Conservation (phyloP, 2,888 invertebrate genomes). For the Phanerotoma sp. region DNA sequence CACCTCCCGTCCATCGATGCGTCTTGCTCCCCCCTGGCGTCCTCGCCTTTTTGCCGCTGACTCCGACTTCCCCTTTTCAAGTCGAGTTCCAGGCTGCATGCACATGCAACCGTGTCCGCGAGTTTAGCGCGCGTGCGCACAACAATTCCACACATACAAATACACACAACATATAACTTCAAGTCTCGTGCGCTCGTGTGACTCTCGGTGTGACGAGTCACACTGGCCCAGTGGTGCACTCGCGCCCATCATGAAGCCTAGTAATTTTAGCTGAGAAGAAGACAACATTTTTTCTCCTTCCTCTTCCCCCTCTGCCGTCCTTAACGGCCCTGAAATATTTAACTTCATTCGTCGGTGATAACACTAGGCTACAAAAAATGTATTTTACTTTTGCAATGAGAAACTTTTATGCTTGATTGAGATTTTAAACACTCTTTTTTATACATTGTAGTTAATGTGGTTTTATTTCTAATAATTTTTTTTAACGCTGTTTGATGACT, state of each 20-base stretch:
- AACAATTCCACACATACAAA: slow-evolving; percentile 16
- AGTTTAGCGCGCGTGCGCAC: slow-evolving; percentile 18
- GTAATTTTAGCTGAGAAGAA: background rate
- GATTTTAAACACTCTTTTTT: too few relatives aligned
- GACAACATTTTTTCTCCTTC: too few relatives aligned
- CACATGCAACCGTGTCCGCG: slow-evolving; percentile 38
- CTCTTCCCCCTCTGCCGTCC: too few relatives aligned
- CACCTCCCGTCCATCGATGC: slow-evolving; percentile 53
- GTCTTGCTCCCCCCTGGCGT: slow-evolving; percentile 36
- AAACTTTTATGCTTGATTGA: too few relatives aligned
- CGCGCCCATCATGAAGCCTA: slow-evolving; percentile 1
- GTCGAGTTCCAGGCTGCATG: slow-evolving; percentile 34
- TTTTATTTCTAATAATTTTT: too few relatives aligned
- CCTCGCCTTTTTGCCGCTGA: slow-evolving; percentile 26
- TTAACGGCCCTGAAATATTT: too few relatives aligned
- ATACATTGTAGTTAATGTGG: too few relatives aligned
- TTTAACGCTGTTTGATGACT: too few relatives aligned
- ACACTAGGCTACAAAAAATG: too few relatives aligned
- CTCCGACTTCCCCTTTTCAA: slow-evolving; percentile 53
- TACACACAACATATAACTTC: background rate
- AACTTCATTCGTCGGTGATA: too few relatives aligned
- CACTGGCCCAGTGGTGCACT: slow-evolving; percentile 22
- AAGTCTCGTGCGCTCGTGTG: slow-evolving; percentile 9
- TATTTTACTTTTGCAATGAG: too few relatives aligned
- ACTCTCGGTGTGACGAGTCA: slow-evolving; percentile 16